A percentile compares a stretch with the other conserved stretches of the same genome.
phyloP scores from a whole-genome alignment of 1,140 invertebrate species.

The Pogonomyrmex barbatus region DNA sequence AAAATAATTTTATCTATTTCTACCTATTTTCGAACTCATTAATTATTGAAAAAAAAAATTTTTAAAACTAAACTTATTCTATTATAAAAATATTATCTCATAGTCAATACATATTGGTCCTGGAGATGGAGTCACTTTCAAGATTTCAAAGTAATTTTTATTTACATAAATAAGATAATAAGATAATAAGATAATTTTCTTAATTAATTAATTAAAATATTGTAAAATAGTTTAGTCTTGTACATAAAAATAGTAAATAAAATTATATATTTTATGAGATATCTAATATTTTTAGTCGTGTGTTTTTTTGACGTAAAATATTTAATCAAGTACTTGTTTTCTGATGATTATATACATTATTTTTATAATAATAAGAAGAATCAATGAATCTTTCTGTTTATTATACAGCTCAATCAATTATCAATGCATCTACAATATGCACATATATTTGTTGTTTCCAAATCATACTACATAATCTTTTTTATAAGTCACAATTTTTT shows the following conservation, averaged over 20 bases:
- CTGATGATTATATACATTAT: background rate
- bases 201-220: background rate
- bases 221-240: background rate
- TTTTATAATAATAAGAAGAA: background rate
- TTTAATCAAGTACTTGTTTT: background rate
- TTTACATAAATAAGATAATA: background rate
- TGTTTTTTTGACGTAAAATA: background rate
- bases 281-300: background rate
- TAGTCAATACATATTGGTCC: background rate
- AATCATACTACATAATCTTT: background rate
- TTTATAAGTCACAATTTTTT: background rate
- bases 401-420: background rate
- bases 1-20: background rate
- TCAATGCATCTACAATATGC: background rate
- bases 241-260: background rate
- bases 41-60: background rate
- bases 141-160: slow-evolving; percentile 14
- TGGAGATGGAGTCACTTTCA: slow-evolving; percentile 28
- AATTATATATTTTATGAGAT: background rate
- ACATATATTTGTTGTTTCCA: background rate
- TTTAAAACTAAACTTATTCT: background rate
- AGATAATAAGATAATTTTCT: too few species aligned
- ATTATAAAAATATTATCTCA: background rate
- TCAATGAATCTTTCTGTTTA: background rate
- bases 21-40: background rate